These are phyloP conservation scores for Malurus splendens DNA, from an alignment of 2,797 vertebrate species.

Conservation along the genomic window DNA sequence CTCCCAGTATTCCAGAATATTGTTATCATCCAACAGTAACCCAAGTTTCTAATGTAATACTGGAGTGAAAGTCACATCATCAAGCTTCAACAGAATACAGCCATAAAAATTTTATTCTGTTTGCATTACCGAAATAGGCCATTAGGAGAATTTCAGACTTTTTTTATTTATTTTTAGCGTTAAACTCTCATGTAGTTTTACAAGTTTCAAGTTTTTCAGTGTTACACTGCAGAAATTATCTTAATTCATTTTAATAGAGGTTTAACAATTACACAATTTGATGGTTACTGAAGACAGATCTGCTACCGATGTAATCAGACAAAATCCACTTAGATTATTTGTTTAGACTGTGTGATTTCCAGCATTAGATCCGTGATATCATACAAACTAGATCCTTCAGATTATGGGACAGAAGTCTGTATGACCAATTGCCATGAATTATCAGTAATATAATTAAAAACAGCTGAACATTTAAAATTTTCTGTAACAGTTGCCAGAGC, in stretches of 20 bases:
- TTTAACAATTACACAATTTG: neutral
- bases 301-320: neutral
- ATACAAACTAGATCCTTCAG: neutral
- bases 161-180: neutral
- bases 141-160: neutral
- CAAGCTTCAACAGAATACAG: neutral
- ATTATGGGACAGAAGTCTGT: neutral
- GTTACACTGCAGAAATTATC: neutral
- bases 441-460: neutral
- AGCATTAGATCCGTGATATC: neutral
- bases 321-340: neutral
- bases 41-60: neutral
- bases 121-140: neutral
- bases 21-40: neutral
- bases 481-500: neutral
- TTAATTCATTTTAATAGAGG: neutral
- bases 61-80: neutral
- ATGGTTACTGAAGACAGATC: neutral
- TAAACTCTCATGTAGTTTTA: rapidly evolving
- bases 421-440: neutral
- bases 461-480: neutral
- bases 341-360: neutral
- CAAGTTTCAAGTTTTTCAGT: neutral
- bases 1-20: neutral
- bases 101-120: neutral